Evolutionary conservation across 2,888 invertebrate species (phyloP).

Genomic region (Rotaria sp.): DNA sequence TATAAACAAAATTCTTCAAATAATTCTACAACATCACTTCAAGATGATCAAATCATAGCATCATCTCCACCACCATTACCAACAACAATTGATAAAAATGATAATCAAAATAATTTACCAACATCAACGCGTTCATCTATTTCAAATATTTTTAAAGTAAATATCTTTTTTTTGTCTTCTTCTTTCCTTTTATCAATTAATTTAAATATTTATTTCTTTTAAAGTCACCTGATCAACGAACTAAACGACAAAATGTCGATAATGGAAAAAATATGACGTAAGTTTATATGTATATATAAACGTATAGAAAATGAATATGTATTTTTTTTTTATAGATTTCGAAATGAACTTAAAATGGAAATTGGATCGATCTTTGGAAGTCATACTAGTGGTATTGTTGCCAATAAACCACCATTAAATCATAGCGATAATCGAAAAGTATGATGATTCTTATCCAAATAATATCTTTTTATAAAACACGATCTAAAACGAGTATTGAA

Average conservation of each 20-base stretch:
- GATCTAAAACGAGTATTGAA: too few species aligned
- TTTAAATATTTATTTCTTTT: neutral
- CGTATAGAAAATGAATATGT: neutral
- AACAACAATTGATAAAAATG: neutral
- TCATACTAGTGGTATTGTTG: neutral
- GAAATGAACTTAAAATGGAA: constrained; percentile 24
- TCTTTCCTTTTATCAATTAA: neutral
- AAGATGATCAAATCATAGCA: neutral
- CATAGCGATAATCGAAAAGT: constrained; percentile 14
- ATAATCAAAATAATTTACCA: neutral
- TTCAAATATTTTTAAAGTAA: constrained; percentile 23
- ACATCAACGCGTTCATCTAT: neutral
- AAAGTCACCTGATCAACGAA: neutral
- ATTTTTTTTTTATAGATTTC: neutral
- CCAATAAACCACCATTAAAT: constrained; percentile 7
- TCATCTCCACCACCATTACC: neutral
- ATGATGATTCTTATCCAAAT: neutral
- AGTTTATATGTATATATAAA: neutral
- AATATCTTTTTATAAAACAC: too few species aligned
- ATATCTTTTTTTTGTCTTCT: neutral
- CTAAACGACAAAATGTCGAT: neutral
- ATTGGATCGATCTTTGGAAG: neutral
- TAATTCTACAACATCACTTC: neutral
- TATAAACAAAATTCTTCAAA: neutral
- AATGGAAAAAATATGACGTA: neutral